These are phyloP conservation scores for Pantherophis guttatus DNA, from an alignment of 2,113 vertebrate genomes.

Conservation along the genomic window DNA sequence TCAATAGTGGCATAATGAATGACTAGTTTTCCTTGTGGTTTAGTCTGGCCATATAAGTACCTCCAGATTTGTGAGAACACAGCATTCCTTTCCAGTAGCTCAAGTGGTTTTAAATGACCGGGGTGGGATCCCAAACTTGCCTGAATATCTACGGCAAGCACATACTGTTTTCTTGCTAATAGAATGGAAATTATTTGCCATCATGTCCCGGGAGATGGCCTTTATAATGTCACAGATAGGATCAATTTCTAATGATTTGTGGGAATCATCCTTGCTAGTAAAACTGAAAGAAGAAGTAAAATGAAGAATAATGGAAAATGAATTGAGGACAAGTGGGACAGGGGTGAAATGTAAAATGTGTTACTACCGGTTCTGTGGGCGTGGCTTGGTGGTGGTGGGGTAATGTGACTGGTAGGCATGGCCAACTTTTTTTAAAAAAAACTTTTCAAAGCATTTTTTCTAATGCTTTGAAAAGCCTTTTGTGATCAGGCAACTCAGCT, in stretches of 20 bases:
- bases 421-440: too few species aligned
- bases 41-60: background rate
- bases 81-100: background rate
- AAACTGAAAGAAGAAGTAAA: background rate
- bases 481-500: too few species aligned
- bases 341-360: too few species aligned
- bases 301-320: background rate
- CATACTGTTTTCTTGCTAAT: background rate
- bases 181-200: background rate
- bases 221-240: background rate
- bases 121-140: background rate
- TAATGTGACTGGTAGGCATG: too few species aligned
- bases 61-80: background rate
- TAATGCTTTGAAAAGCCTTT: too few species aligned
- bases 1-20: background rate
- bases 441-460: too few species aligned
- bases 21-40: background rate
- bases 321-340: background rate
- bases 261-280: background rate
- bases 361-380: too few species aligned
- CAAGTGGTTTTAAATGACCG: background rate
- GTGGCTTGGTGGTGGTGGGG: too few species aligned
- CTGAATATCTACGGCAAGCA: background rate
- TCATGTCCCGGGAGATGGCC: background rate
- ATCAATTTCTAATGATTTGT: background rate